A percentile compares a stretch with the other conserved stretches of the same genome.
Conservation (phyloP, 2,797 vertebrate genomes). For the Trachops cirrhosus region DNA sequence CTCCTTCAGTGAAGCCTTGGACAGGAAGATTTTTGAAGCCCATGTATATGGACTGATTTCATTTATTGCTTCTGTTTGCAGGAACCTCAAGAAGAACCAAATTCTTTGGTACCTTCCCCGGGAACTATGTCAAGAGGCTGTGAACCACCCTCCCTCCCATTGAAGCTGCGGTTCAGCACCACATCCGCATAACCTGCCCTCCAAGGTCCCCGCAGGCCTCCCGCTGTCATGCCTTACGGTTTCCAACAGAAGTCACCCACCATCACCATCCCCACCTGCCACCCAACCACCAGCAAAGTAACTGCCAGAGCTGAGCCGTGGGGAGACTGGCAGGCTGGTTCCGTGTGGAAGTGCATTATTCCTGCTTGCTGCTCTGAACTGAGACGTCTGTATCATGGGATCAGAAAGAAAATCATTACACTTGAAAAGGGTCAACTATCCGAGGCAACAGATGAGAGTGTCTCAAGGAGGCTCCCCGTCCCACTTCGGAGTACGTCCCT, state of each 20-base stretch:
- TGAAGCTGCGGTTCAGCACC: slow-evolving; percentile 81
- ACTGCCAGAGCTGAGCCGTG: slow-evolving; percentile 61
- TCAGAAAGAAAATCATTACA: slow-evolving; percentile 39
- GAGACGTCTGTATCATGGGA: background rate
- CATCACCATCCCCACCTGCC: slow-evolving; percentile 75
- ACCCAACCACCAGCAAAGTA: slow-evolving; percentile 77
- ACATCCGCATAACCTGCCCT: slow-evolving; percentile 80
- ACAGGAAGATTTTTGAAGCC: background rate
- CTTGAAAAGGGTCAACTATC: slow-evolving; percentile 39
- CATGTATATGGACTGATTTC: slow-evolving; percentile 28
- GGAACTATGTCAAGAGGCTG: slow-evolving; percentile 98
- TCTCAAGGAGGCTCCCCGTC: slow-evolving; percentile 28
- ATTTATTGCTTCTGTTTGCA: slow-evolving; percentile 85
- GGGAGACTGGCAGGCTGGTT: slow-evolving; percentile 54
- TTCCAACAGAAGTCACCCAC: slow-evolving; percentile 70
- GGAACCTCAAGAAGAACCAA: slow-evolving; percentile 98
- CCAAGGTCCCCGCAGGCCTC: slow-evolving; percentile 77
- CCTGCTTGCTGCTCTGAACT: slow-evolving; percentile 50
- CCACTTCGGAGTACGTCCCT: slow-evolving; percentile 23
- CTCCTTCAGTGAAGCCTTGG: background rate
- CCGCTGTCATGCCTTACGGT: slow-evolving; percentile 79
- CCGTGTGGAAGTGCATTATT: background rate
- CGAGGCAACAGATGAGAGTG: background rate
- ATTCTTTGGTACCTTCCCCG: slow-evolving; percentile 99
- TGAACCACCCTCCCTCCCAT: slow-evolving; percentile 84